These are phyloP conservation scores for Helarctos malayanus DNA, from an alignment of 2,797 vertebrate species.

Conservation along the genomic window DNA sequence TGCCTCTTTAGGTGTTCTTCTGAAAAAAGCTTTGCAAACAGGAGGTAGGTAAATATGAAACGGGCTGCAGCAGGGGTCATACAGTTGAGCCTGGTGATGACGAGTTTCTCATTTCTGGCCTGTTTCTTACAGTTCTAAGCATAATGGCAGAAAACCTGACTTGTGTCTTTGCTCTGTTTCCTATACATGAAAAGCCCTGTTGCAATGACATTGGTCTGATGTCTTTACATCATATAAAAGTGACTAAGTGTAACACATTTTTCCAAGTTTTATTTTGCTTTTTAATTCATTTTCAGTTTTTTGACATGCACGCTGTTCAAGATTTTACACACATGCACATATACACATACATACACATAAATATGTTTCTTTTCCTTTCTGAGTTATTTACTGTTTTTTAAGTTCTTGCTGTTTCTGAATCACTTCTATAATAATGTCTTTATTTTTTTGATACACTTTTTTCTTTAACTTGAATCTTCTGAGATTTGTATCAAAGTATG, in stretches of 20 bases:
- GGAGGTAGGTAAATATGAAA: background rate
- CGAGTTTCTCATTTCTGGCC: background rate
- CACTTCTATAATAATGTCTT: background rate
- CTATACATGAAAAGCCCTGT: background rate
- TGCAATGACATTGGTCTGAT: background rate
- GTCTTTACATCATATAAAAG: background rate
- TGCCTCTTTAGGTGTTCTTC: background rate
- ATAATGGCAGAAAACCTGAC: background rate
- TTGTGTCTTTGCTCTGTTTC: background rate
- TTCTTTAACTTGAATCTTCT: background rate
- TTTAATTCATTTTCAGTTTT: constrained; percentile 34
- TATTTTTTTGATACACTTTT: background rate
- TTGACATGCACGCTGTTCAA: background rate
- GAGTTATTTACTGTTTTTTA: background rate
- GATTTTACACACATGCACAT: background rate
- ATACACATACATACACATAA: background rate
- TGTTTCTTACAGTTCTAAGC: background rate
- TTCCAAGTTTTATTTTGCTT: constrained; percentile 19
- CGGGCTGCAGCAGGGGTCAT: background rate
- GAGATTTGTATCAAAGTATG: background rate
- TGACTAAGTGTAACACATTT: background rate
- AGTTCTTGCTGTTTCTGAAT: background rate
- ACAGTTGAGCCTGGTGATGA: background rate
- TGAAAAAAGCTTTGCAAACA: background rate
- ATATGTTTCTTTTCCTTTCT: background rate